phyloP scores from a whole-genome alignment of 2,888 invertebrate genomes.

The Platycnemis pennipes region DNA sequence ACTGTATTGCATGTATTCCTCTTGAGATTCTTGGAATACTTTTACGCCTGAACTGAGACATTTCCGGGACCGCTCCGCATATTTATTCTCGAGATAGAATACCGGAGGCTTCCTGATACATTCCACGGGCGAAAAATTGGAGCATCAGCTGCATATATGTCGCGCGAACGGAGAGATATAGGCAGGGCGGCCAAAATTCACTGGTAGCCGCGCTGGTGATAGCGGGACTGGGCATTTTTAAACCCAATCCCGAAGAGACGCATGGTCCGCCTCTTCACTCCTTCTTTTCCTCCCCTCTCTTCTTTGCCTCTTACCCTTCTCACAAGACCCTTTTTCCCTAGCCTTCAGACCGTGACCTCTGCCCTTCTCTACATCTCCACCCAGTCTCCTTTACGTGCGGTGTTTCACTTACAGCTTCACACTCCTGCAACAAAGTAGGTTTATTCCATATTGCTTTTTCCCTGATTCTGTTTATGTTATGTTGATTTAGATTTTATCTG shows the following conservation, averaged over 20 bases:
- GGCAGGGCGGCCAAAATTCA: constrained; percentile 1
- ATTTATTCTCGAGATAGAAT: neutral
- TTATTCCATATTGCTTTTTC: no score
- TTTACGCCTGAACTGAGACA: neutral
- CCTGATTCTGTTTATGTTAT: no score
- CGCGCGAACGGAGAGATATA: neutral
- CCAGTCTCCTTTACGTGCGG: no score
- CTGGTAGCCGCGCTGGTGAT: neutral
- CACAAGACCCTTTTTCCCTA: no score
- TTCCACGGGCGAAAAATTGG: neutral
- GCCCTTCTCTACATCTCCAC: no score
- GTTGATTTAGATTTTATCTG: no score
- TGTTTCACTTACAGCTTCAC: no score
- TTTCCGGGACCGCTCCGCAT: neutral
- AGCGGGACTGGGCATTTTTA: neutral
- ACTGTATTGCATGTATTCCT: neutral
- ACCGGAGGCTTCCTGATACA: neutral
- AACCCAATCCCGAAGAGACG: neutral
- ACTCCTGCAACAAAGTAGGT: no score
- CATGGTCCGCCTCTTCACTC: neutral
- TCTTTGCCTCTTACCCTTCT: neutral
- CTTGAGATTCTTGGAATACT: neutral
- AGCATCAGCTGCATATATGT: neutral
- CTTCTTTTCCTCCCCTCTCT: neutral
- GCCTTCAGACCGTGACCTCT: no score